These are phyloP conservation scores for Discoglossus pictus DNA, from an alignment of 2,797 vertebrate species.

Conservation along the genomic window DNA sequence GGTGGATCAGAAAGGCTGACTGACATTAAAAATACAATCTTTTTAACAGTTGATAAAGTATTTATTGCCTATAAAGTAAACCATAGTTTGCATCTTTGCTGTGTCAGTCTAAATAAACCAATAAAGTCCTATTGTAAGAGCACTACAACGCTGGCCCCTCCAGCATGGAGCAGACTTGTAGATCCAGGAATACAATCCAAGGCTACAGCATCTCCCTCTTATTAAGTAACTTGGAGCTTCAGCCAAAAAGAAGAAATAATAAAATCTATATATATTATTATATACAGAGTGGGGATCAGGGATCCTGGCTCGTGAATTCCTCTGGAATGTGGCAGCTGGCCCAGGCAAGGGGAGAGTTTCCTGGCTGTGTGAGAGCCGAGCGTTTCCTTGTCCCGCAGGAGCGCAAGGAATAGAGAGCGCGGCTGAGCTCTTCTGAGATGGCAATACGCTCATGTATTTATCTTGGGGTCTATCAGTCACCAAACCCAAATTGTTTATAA, in stretches of 20 bases:
- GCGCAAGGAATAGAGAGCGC: conserved; percentile 49
- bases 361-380: conserved; percentile 63
- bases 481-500: no score
- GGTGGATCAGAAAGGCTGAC: no score
- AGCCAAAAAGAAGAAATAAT: conserved; percentile 54
- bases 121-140: no score
- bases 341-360: conserved; percentile 71
- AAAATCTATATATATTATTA: conserved; percentile 49
- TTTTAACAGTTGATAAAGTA: no score
- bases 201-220: conserved; percentile 14
- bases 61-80: no score
- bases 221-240: conserved; percentile 59
- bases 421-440: conserved; percentile 26
- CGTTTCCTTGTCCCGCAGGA: conserved; percentile 65
- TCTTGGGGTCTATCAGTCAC: no score
- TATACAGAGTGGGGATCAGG: conserved; percentile 62
- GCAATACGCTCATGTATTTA: conserved; percentile 26
- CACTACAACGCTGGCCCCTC: no score
- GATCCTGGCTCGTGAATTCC: conserved; percentile 72
- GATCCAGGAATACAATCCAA: conserved; percentile 17
- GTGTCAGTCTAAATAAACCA: no score
- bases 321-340: conserved; percentile 75
- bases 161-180: no score
- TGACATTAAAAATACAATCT: no score
- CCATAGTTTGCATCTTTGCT: no score